Conservation (phyloP, 1,140 invertebrate species). For the Drosophila rufa region DNA sequence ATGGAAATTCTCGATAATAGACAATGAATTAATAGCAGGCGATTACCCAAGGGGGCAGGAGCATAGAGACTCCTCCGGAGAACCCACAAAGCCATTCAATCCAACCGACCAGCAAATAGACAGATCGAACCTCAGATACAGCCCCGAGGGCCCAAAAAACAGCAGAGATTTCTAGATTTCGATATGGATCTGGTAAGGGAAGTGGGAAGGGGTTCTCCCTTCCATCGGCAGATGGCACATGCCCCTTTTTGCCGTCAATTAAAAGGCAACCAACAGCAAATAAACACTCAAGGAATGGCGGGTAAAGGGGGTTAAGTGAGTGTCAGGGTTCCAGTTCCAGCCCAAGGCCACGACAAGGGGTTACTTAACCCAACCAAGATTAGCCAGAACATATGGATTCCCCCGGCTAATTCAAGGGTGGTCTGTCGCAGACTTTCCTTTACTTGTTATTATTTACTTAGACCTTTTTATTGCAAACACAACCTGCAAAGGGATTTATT, state of each 20-base stretch:
- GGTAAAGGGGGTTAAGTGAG: constrained; percentile 26
- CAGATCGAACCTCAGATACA: constrained; percentile 60
- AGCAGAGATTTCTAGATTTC: constrained; percentile 18
- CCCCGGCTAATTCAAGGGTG: constrained; percentile 52
- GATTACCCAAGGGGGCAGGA: constrained; percentile 52
- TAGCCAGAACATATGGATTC: constrained; percentile 64
- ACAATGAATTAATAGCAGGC: constrained; percentile 82
- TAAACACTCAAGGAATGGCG: constrained; percentile 57
- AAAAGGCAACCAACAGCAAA: constrained; percentile 47
- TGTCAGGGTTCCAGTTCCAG: constrained; percentile 12
- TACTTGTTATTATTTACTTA: constrained; percentile 74
- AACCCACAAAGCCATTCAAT: constrained; percentile 27
- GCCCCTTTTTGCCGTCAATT: constrained; percentile 72
- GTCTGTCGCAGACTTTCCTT: constrained; percentile 43
- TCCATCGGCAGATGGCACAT: constrained; percentile 68
- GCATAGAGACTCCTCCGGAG: not conserved
- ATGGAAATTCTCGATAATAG: constrained; percentile 76
- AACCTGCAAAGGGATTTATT: not conserved
- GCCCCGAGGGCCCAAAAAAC: constrained; percentile 40
- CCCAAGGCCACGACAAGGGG: constrained; percentile 57
- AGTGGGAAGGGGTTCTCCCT: constrained; percentile 10
- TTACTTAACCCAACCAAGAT: constrained; percentile 70
- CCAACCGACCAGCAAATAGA: constrained; percentile 52
- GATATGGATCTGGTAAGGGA: not conserved
- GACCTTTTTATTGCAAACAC: too few species aligned